Base-by-base conservation (phyloP, 2,888 invertebrate genomes). In the Tetrapedia diversipes region DNA sequence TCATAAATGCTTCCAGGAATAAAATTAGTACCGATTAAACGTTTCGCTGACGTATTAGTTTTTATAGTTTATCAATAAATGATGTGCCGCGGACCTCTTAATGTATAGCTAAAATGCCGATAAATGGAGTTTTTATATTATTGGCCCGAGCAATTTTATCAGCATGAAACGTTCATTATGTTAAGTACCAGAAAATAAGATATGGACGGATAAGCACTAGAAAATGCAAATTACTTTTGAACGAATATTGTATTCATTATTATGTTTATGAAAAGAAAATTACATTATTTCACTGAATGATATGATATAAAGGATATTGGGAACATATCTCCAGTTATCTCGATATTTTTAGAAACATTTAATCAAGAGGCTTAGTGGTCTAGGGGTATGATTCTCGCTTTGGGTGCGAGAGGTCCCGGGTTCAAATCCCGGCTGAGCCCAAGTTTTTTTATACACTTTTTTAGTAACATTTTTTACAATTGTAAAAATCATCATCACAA, bases 381-480 rank as follows among this genome's bases (percentile, higher is more conserved):
- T 94, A 94, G 94, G 94, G 94, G 94, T 94, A 94, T 94, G 94
- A 94, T 94, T 94, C 94, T 94, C 94, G 94, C 94, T 94, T 94
- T 93, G 94, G 94, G 94, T 94, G 94, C 94, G 94, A 94, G 94
- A 94, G 94, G 94, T 94, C 94, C 94, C 94, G 90, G 90, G 89
- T 91, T 91, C 91, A 89, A 91, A 90, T 91, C 91, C 91, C 91
- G 91, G 91, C 88, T 89, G 91, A 90, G 90, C 91, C 90, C 91
- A n/a, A 0, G 54, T 83, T 83, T 85, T 82, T 85, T 63, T 53
- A 37, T 4, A 27, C 16, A 43, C 54, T 29, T 53, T 16, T 19
- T 39, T 2, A 14, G 19, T 14, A 16, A 19, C 4, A 7, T 1
- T 27, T 16, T 49, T 4, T 7, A 16, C 0, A 24, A 11, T 3